A percentile compares a stretch with the other conserved stretches of the same genome.
Conservation (phyloP, 2,888 invertebrate genomes). For the Papilio gigon region DNA sequence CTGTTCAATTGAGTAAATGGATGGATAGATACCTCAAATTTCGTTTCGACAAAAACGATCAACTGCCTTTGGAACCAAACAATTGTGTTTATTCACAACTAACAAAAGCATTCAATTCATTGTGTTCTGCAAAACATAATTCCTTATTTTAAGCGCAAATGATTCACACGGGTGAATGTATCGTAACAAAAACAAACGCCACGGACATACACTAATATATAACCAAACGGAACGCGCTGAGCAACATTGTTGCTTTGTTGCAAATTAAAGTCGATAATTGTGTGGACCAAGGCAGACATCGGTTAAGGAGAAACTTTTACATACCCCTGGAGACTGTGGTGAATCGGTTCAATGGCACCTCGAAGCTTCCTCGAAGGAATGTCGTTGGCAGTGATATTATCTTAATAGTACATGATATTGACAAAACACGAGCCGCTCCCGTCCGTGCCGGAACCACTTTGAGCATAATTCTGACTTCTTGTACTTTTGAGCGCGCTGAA, state of each 20-base stretch:
- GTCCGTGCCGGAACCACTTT: constrained; percentile 60
- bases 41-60: constrained; percentile 5
- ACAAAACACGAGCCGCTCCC: constrained; percentile 50
- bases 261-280: constrained; percentile 24
- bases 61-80: constrained; percentile 10
- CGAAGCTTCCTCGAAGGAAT: constrained; percentile 61
- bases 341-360: constrained; percentile 58
- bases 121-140: background rate
- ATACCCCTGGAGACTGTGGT: constrained; percentile 43
- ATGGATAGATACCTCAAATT: constrained; percentile 39
- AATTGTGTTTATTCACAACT: constrained; percentile 9
- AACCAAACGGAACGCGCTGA: background rate
- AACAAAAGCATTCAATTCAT: constrained; percentile 3
- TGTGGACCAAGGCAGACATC: constrained; percentile 1
- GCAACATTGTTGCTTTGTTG: background rate
- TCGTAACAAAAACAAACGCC: constrained; percentile 28
- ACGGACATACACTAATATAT: constrained; percentile 21
- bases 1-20: constrained; percentile 42
- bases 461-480: constrained; percentile 65
- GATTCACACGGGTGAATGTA: constrained; percentile 23
- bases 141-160: constrained; percentile 1
- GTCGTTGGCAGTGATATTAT: constrained; percentile 71
- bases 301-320: constrained; percentile 18
- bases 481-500: constrained; percentile 45
- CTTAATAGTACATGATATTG: constrained; percentile 54